Evolutionary conservation across 2,888 invertebrate genomes (phyloP).

Genomic region (Dicycla oo): DNA sequence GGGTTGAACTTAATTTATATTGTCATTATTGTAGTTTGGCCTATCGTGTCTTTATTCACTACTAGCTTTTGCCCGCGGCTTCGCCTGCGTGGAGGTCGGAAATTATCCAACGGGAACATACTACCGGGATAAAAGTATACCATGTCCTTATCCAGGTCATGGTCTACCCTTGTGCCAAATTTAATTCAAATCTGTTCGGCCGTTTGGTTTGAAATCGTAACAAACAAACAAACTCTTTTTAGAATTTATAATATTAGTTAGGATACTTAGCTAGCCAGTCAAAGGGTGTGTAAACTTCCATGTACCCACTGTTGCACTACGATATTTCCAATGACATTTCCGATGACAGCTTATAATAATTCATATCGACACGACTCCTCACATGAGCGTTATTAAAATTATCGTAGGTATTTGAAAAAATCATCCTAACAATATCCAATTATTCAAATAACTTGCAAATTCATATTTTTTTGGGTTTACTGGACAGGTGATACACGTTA

Average conservation of each 20-base stretch:
- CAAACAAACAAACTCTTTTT: too few species aligned
- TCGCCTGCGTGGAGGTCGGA: too few species aligned
- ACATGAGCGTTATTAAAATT: slow-evolving; percentile 44
- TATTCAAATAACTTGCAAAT: slow-evolving; percentile 62
- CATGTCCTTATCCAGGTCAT: too few species aligned
- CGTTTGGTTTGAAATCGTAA: too few species aligned
- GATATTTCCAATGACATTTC: slow-evolving; percentile 44
- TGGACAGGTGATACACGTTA: slow-evolving; percentile 64
- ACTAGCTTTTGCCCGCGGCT: too few species aligned
- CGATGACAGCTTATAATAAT: slow-evolving; percentile 43
- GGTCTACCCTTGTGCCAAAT: too few species aligned
- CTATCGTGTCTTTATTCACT: slow-evolving; percentile 16
- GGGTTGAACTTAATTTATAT: slow-evolving; percentile 29
- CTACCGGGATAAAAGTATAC: too few species aligned
- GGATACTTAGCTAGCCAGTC: background rate
- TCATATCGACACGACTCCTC: slow-evolving; percentile 34
- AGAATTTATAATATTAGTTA: too few species aligned
- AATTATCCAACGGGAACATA: too few species aligned
- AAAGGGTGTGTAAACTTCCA: slow-evolving; percentile 1
- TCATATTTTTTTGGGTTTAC: slow-evolving; percentile 47
- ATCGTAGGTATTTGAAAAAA: slow-evolving; percentile 42
- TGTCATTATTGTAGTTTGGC: slow-evolving; percentile 26
- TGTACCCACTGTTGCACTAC: background rate
- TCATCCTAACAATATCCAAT: slow-evolving; percentile 54
- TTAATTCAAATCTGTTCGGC: too few species aligned